Conservation (phyloP, 2,888 invertebrate species). For the Mayetiola destructor region DNA sequence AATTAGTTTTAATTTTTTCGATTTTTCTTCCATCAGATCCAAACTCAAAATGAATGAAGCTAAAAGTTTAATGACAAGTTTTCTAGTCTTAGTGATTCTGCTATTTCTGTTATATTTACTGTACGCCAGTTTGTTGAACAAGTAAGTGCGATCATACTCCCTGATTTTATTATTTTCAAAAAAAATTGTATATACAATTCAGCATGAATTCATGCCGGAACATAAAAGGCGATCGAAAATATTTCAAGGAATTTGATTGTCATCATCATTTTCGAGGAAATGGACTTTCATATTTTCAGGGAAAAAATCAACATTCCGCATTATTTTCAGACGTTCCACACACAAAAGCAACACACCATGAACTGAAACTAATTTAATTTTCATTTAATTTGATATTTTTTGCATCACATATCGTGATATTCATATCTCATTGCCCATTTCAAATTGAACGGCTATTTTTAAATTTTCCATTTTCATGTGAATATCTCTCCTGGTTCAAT, state of each 20-base stretch:
- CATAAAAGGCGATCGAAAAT: too few relatives aligned
- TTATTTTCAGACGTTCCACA: too few relatives aligned
- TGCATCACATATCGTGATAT: too few relatives aligned
- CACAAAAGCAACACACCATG: too few relatives aligned
- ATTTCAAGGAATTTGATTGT: too few relatives aligned
- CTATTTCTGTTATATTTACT: conserved; percentile 52
- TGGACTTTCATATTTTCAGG: too few relatives aligned
- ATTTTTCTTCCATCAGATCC: not conserved
- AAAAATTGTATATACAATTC: not conserved
- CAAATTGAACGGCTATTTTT: conserved; percentile 5
- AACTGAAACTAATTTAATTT: too few relatives aligned
- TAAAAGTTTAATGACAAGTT: conserved; percentile 53
- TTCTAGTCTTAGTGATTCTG: conserved; percentile 51
- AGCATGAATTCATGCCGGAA: not conserved
- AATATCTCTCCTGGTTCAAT: not conserved
- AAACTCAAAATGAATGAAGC: conserved; percentile 39
- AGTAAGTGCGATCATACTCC: conserved; percentile 1
- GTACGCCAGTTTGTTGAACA: conserved; percentile 42
- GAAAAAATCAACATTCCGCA: too few relatives aligned
- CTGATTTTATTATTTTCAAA: not conserved
- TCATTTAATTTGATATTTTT: too few relatives aligned
- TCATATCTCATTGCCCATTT: too few relatives aligned
- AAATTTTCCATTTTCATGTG: conserved; percentile 8
- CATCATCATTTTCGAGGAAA: too few relatives aligned
- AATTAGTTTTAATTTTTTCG: too few relatives aligned